Base-by-base conservation (phyloP, 2,113 vertebrate genomes). In the Megalops atlanticus region DNA sequence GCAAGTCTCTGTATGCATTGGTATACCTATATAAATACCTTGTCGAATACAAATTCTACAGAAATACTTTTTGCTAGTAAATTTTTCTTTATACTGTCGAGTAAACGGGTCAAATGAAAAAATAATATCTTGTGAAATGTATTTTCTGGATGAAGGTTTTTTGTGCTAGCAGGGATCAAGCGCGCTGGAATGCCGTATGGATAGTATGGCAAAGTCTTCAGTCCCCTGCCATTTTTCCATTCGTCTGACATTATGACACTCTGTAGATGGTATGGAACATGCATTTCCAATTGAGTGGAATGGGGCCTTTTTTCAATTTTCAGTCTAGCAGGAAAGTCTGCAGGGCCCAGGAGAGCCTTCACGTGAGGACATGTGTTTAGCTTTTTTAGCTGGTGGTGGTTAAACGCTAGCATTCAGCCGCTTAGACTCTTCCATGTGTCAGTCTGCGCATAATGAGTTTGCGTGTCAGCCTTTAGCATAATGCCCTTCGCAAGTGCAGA, bases 261-360 rank as follows among this genome's bases (percentile, higher is more conserved):
- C 31, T 11, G 38, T 68, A n/a, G 35, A 39, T 31, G 33, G 35
- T 38, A 43, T 77, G 76, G 39, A 78, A 78, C 38, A 78, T 78
- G 77, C 54, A 43, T 54, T 79, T 69, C 35, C 27, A 69, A 69
- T 33, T 31, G 14, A 11, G 54, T 68, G 54, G 39, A 54, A 69
- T 40, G 27, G 38, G 16, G 72, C 38, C 72, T 18, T 74, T 41
- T 74, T 64, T 64, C 31, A 47, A n/a, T 47, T 27, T 58, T 64
- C 6, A 10, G 14, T 58, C 76, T 47, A 3, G 18, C 33, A 79
- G 41, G 77, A 77, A 52, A 75, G 74, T 79, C 0, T 0, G 10
- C 80, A 82, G 76, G 83, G 35, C 0, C 84, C 75, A 43, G 16
- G 36, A 64, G 54, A 24, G 58, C 31, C 58, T 10, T n/a, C 31